These are phyloP conservation scores for Nomada lathburiana DNA, from an alignment of 2,888 invertebrate species.

Conservation along the genomic window DNA sequence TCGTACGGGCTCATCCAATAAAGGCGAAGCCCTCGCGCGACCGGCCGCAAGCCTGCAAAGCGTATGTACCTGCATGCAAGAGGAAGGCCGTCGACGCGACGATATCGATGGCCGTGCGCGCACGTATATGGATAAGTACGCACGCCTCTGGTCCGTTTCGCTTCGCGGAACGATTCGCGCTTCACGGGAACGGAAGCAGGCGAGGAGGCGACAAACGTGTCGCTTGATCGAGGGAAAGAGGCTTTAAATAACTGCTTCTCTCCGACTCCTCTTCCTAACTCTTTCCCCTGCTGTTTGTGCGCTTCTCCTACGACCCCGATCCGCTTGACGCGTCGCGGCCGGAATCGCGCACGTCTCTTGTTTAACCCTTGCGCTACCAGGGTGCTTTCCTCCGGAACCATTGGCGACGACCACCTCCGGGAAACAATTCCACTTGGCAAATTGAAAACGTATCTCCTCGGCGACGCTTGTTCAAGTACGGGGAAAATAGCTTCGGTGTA, in stretches of 20 bases:
- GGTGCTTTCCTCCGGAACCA: too few relatives aligned
- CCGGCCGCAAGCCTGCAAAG: conserved; percentile 60
- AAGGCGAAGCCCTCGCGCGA: conserved; percentile 73
- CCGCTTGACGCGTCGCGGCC: neutral
- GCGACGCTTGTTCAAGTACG: too few relatives aligned
- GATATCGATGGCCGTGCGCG: neutral
- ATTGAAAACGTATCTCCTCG: too few relatives aligned
- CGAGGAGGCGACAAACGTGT: conserved; percentile 28
- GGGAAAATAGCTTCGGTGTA: too few relatives aligned
- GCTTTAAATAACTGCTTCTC: conserved; percentile 58
- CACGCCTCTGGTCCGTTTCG: neutral
- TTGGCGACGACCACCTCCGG: too few relatives aligned
- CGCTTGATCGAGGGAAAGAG: conserved; percentile 57
- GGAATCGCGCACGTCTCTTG: too few relatives aligned
- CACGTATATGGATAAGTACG: too few relatives aligned
- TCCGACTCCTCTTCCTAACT: neutral
- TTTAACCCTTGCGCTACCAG: too few relatives aligned
- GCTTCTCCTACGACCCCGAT: conserved; percentile 38
- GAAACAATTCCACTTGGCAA: too few relatives aligned
- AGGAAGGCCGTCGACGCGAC: conserved; percentile 41
- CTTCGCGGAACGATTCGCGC: conserved; percentile 24
- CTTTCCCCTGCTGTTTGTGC: neutral
- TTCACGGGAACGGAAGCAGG: conserved; percentile 35
- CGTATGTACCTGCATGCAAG: conserved; percentile 3
- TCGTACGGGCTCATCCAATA: conserved; percentile 80